These are phyloP conservation scores for Steinernema khuongi DNA, from an alignment of 1,140 invertebrate species.

Conservation along the genomic window DNA sequence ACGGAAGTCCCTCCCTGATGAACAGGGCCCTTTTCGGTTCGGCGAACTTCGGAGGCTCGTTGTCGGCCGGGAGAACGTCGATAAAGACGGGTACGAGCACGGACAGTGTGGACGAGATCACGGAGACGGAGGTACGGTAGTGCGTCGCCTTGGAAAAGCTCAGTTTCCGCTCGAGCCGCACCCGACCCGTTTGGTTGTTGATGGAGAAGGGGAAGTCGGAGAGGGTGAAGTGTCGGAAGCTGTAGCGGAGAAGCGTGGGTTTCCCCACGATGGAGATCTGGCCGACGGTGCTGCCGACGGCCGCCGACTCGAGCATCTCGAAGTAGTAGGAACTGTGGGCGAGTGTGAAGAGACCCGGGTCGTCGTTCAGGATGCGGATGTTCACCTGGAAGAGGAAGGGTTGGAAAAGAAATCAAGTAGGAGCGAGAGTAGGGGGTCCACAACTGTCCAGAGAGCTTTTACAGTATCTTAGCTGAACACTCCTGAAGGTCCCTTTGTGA, in stretches of 20 bases:
- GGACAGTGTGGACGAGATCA: not conserved
- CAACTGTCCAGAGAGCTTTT: no score
- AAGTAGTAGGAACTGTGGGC: not conserved
- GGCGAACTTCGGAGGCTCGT: not conserved
- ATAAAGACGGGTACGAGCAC: not conserved
- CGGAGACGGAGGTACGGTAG: conserved; percentile 4
- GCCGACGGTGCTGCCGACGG: not conserved
- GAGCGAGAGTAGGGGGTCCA: no score
- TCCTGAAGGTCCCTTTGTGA: no score
- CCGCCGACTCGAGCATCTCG: not conserved
- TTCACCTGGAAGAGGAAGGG: not conserved
- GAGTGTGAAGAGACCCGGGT: not conserved
- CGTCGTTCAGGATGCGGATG: not conserved
- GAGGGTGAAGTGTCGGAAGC: not conserved
- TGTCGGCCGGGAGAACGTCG: not conserved
- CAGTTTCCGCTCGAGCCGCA: not conserved
- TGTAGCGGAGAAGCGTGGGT: not conserved
- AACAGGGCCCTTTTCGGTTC: not conserved
- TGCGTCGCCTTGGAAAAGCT: not conserved
- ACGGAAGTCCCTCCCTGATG: not conserved
- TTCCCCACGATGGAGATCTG: not conserved
- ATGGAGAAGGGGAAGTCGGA: not conserved
- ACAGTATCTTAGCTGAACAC: no score
- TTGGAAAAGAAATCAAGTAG: no score
- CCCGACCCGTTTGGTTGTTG: not conserved